Evolutionary conservation across 2,888 invertebrate species (phyloP).

Genomic region (Cacoxenus indagator): DNA sequence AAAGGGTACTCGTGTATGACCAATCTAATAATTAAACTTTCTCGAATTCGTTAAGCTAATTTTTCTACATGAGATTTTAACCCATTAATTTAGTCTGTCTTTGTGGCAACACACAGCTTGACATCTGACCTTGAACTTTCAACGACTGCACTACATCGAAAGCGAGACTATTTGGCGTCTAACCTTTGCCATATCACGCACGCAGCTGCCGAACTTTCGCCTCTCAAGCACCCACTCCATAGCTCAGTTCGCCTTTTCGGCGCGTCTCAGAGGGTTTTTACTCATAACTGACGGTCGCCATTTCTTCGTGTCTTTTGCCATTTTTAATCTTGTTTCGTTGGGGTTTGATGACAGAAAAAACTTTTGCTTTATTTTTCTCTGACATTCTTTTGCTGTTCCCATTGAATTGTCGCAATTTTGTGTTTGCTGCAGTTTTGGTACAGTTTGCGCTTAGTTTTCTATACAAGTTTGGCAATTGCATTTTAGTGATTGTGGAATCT

Average conservation of each 20-base stretch:
- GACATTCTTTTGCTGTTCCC: not conserved
- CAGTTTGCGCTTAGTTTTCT: no score
- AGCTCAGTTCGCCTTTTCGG: not conserved
- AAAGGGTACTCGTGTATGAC: not conserved
- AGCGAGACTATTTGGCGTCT: no score
- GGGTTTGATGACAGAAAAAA: not conserved
- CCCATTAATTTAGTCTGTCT: not conserved
- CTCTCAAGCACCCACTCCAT: not conserved
- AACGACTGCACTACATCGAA: not conserved
- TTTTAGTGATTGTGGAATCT: no score
- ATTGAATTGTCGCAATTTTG: not conserved
- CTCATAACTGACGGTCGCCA: not conserved
- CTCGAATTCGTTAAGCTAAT: not conserved
- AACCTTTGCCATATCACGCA: not conserved
- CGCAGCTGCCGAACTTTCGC: not conserved
- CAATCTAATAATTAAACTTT: slow-evolving; percentile 33
- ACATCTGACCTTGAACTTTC: slow-evolving; percentile 12
- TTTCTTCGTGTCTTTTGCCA: not conserved
- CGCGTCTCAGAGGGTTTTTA: not conserved
- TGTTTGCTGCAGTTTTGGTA: no score
- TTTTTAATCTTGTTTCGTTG: not conserved
- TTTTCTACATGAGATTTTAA: not conserved
- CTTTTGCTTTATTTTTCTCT: not conserved
- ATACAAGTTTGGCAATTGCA: not conserved
- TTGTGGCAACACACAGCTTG: not conserved